Base-by-base conservation (phyloP, 2,113 vertebrate species). In the Rhegmatorhina hoffmannsi region DNA sequence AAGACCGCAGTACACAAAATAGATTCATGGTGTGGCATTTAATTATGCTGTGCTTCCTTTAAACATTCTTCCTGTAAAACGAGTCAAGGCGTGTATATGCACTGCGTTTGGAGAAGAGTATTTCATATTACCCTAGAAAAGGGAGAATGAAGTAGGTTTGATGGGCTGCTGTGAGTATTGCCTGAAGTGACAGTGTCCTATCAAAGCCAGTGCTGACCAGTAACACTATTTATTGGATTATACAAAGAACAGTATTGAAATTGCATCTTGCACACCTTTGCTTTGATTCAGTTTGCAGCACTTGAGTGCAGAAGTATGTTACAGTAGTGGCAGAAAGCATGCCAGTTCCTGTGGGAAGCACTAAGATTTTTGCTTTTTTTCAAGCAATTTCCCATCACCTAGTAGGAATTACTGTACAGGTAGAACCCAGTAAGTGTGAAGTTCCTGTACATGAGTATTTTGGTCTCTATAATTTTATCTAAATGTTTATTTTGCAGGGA, bases 31-130 rank as follows among this genome's bases (percentile, higher is more conserved):
- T 43, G 34, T 44, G 34, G 50, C 69, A 40, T 94, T 88, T 95
- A 94, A 96, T 97, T 97, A 92, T 18, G 17, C 7, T 67, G 14
- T 60, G 84, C 70, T 80, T 94, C 33, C 55, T 93, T 95, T 94
- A 85, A 94, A 36, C 75, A 76, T 16, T 44, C 69, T 69, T 93
- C 78, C 72, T 89, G 36, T 94, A 87, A 92, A 94, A 31, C 40
- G 14, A 36, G 60, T 87, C 88, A 66, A 64, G 76, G 60, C 92
- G 11, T 94, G 31, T 86, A 60, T 86, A 68, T 64, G 49, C 36
- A 66, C 46, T 94, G 89, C 34, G 24, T 53, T 79, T 82, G 62
- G 66, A 62, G 81, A 64, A 72, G 38, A 73, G 4, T 92, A 50
- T 90, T 95, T 91, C 70, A 73, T 15, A 17, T 72, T 90, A 23